Evolutionary conservation across 1,140 invertebrate species (phyloP), one percentile per base, ranked within the genome.

Genomic region (Macrotrachela quadricornifera): DNA sequence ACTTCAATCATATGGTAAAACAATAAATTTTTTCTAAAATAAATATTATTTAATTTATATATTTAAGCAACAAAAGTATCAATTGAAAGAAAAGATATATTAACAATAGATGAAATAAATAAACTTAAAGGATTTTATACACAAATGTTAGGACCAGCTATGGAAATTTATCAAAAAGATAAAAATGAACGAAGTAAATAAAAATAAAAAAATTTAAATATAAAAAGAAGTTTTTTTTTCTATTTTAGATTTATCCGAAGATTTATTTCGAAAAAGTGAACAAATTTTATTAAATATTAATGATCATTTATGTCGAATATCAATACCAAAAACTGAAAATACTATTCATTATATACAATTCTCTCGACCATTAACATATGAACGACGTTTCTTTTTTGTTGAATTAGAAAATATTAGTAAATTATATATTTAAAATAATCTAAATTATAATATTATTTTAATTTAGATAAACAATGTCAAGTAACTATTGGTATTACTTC

Each of bases 271-370:
- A 4, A 30, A 30, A 30, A 30, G 21, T 30, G 21, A 30, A 4
- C 21, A 30, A 30, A 8, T 30, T 30, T 8, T 30, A 30, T 30
- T 30, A 8, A 30, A 30, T 8, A 30, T 30, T 30, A 30, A 2
- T 30, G 21, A 30, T 30, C 21, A 30, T 4, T 30, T 30, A 30
- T 30, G 21, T 30, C 21, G 21, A 4, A 8, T 67, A 1, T 53
- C 53, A 44, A 57, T 69, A 14, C 56, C 60, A 15, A 57, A 55
- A 38, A 51, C 58, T 10, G 56, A 54, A 15, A 60, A 58, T 46
- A 62, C 64, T 17, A 60, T 66, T 18, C 64, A 69, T 57, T 59
- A 58, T 6, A 59, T 69, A 40, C 66, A 69, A 56, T 63, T 63
- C 39, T 45, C 45, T 10, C 56, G 59, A 42, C 59, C 65, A 43